A percentile compares a stretch with the other conserved stretches of the same genome.
phyloP scores from a whole-genome alignment of 2,888 invertebrate species.

The Anodontia alba region DNA sequence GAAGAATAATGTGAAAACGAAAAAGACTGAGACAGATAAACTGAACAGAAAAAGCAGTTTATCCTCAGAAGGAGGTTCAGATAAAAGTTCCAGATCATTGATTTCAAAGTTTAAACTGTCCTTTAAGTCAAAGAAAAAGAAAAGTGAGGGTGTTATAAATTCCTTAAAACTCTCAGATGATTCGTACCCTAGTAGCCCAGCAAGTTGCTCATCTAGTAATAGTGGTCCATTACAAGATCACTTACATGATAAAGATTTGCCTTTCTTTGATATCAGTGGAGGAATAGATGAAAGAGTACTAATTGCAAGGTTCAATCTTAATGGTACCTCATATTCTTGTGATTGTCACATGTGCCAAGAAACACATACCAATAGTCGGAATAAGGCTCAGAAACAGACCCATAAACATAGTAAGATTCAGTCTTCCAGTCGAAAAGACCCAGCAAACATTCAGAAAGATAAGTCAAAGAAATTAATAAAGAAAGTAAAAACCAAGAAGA shows the following conservation, averaged over 20 bases:
- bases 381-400: neutral
- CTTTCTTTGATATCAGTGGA: neutral
- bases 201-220: neutral
- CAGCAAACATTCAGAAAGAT: neutral
- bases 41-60: neutral
- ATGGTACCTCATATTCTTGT: neutral
- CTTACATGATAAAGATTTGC: neutral
- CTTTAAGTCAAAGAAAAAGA: neutral
- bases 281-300: neutral
- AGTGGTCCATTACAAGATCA: neutral
- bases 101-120: neutral
- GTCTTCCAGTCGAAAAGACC: neutral
- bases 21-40: neutral
- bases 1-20: neutral
- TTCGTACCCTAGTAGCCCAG: neutral
- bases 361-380: neutral
- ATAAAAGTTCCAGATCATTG: neutral
- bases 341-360: neutral
- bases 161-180: neutral
- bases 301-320: neutral
- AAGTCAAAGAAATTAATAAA: neutral
- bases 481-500: neutral
- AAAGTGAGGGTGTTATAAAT: neutral
- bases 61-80: neutral
- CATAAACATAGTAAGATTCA: neutral